Evolutionary conservation across 2,797 vertebrate species (phyloP).

Genomic region (Luscinia megarhynchos): DNA sequence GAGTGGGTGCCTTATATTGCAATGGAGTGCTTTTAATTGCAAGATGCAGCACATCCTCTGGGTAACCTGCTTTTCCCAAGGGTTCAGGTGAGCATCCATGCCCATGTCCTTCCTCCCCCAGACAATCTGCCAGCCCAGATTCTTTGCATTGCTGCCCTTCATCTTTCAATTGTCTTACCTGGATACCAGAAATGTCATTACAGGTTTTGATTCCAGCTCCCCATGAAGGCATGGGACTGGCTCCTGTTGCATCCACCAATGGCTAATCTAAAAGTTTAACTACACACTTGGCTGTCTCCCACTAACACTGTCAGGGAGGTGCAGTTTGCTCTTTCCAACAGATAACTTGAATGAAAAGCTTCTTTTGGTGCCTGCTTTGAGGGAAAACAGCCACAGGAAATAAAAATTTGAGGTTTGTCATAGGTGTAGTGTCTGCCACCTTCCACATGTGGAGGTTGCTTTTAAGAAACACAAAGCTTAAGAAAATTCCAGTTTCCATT

Average conservation of each 20-base stretch:
- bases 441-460: not conserved
- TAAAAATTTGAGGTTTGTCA: not conserved
- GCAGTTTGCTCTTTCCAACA: not conserved
- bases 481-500: not conserved
- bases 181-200: not conserved
- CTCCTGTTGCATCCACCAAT: not conserved
- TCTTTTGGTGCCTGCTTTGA: not conserved
- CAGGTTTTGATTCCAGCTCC: not conserved
- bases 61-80: not conserved
- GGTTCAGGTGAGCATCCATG: not conserved
- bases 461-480: not conserved
- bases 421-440: not conserved
- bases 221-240: not conserved
- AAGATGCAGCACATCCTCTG: not conserved
- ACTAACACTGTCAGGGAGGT: not conserved
- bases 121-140: not conserved
- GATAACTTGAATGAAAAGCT: not conserved
- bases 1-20: not conserved
- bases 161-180: not conserved
- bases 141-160: not conserved
- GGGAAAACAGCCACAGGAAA: not conserved
- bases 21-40: not conserved
- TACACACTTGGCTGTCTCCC: not conserved
- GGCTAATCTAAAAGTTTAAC: not conserved
- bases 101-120: not conserved